These are phyloP conservation scores for Prietella phreatophila DNA, from an alignment of 2,113 vertebrate genomes.

Conservation along the genomic window DNA sequence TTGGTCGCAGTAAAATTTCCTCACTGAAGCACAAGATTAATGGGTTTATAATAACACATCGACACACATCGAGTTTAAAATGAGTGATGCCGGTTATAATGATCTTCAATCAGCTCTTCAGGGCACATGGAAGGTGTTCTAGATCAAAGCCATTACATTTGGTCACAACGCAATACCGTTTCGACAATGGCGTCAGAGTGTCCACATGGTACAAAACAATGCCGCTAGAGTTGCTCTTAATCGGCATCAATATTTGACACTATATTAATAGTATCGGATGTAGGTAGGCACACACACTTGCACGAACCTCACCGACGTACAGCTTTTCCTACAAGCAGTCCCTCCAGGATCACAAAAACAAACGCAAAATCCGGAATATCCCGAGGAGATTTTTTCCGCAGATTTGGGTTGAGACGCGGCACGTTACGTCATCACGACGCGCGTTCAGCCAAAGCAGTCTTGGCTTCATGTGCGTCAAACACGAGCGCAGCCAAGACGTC, in stretches of 20 bases:
- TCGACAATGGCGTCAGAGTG: background rate
- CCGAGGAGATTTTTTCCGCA: too few relatives aligned
- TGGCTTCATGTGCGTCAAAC: too few relatives aligned
- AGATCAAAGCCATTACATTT: background rate
- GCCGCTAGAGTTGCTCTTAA: background rate
- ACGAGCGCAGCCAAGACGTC: too few relatives aligned
- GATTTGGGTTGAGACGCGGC: too few relatives aligned
- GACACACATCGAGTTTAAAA: background rate
- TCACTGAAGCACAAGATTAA: too few relatives aligned
- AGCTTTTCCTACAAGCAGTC: too few relatives aligned
- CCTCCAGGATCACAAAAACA: too few relatives aligned
- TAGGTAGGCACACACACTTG: background rate
- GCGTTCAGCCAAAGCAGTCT: too few relatives aligned
- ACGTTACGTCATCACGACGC: too few relatives aligned
- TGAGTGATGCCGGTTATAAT: background rate
- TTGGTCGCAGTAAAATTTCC: background rate
- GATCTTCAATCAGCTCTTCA: background rate
- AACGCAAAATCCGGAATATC: too few relatives aligned
- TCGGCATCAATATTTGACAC: background rate
- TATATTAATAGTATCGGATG: background rate
- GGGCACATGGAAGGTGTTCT: background rate
- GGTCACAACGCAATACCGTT: background rate
- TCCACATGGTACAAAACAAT: too few relatives aligned
- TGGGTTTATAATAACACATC: too few relatives aligned
- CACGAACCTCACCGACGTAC: background rate